Evolutionary conservation across 2,113 vertebrate genomes (phyloP).

Genomic region (Malurus elegans): DNA sequence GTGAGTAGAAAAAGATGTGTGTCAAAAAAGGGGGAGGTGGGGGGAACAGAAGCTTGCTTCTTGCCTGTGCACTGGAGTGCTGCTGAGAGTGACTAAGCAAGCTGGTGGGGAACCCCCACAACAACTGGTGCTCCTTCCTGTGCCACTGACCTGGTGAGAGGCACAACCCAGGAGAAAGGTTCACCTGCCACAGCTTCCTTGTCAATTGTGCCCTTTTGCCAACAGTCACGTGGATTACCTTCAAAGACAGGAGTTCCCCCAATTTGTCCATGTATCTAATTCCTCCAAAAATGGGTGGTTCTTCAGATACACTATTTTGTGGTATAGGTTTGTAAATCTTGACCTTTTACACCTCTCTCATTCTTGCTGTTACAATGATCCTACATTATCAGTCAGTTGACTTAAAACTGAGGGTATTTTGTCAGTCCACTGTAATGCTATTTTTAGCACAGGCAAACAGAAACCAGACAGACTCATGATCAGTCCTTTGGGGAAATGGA

Average conservation of each 20-base stretch:
- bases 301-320: not conserved
- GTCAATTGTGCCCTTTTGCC: not conserved
- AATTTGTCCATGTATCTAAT: not conserved
- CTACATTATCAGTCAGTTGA: not conserved
- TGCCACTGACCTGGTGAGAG: not conserved
- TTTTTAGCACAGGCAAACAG: constrained; percentile 49
- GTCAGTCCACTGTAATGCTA: not conserved
- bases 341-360: not conserved
- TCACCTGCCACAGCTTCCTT: not conserved
- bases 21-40: fast-evolving
- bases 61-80: not conserved
- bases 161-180: not conserved
- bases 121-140: fast-evolving
- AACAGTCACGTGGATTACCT: not conserved
- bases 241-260: not conserved
- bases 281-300: not conserved
- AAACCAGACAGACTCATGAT: constrained; percentile 34
- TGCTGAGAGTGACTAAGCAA: not conserved
- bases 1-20: not conserved
- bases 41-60: not conserved
- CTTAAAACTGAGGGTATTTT: constrained; percentile 2
- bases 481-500: not conserved
- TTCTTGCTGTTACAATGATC: not conserved
- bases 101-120: not conserved
- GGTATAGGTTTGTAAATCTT: not conserved